Conservation (phyloP, 2,888 invertebrate species). For the Pheosia tremula region DNA sequence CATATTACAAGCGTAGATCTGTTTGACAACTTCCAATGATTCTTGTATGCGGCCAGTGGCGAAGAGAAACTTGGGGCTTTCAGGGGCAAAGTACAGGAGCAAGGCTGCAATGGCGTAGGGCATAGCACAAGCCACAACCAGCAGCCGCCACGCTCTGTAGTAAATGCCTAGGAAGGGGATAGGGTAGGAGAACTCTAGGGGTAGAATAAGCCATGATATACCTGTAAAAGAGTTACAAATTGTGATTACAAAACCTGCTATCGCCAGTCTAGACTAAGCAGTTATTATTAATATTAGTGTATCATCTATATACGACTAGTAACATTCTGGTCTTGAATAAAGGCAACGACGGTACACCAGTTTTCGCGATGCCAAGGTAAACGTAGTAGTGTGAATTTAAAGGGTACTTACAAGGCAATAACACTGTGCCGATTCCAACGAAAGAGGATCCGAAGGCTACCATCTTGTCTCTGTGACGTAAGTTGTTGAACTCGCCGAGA, state of each 20-base stretch:
- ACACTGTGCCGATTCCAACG: constrained; percentile 80
- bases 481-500: constrained; percentile 84
- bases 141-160: constrained; percentile 90
- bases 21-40: constrained; percentile 79
- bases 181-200: constrained; percentile 76
- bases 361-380: too few species aligned
- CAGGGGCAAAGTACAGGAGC: constrained; percentile 86
- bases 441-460: constrained; percentile 79
- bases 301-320: too few species aligned
- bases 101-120: constrained; percentile 86
- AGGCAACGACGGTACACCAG: too few species aligned
- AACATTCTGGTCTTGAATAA: too few species aligned
- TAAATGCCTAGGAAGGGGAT: constrained; percentile 78
- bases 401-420: constrained; percentile 78
- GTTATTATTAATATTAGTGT: too few species aligned
- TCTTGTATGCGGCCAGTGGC: constrained; percentile 84
- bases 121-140: constrained; percentile 86
- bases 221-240: constrained; percentile 64
- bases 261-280: too few species aligned
- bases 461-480: constrained; percentile 77
- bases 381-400: neutral
- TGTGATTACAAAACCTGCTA: neutral
- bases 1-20: constrained; percentile 67
- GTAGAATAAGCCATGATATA: constrained; percentile 88
- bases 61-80: constrained; percentile 91